Evolutionary conservation across 2,888 invertebrate genomes (phyloP), one percentile per base, ranked within the genome.

Genomic region (Thecophora atra): DNA sequence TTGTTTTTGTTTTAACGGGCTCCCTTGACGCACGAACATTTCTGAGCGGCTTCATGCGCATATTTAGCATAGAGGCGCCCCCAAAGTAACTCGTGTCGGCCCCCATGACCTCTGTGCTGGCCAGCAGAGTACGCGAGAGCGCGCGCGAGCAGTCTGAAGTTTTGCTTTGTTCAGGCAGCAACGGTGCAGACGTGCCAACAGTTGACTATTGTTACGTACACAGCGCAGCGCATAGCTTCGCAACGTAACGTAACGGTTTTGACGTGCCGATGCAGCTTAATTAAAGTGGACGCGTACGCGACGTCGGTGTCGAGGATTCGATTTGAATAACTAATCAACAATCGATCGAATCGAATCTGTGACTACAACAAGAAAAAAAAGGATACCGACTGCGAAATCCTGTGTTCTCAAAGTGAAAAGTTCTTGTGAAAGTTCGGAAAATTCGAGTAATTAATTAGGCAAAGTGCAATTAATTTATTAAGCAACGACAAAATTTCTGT

Each of bases 251-350:
- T 64, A 76, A 78, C 77, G 75, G 75, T 74, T 76, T 70, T 77
- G 78, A 80, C 79, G 77, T 79, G 77, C 74, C 72, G 19, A 24
- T 52, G 47, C 30, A 68, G 63, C 54, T 64, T 76, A 76, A 80
- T 79, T 78, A 77, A 58, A 77, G 79, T 77, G 80, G 80, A 77
- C 78, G 76, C 76, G 77, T 71, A 30, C 58, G 52, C 66, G 60
- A 30, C 47, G 44, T 64, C 73, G 68, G 70, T 51, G 69, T 56
- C 60, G 63, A 73, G 73, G 72, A 75, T 75, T 76, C 74, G 77
- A 74, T 74, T 72, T 73, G 73, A 76, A 77, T 75, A 73, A 75
- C 81, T 81, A 81, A 82, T 82, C 82, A 79, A 81, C 81, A 81
- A 78, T 66, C 60, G 56, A 67, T 42, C 56, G 47, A 47, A 67